These are phyloP conservation scores for Atractosteus spatula DNA, from an alignment of 2,113 vertebrate genomes.

Conservation along the genomic window DNA sequence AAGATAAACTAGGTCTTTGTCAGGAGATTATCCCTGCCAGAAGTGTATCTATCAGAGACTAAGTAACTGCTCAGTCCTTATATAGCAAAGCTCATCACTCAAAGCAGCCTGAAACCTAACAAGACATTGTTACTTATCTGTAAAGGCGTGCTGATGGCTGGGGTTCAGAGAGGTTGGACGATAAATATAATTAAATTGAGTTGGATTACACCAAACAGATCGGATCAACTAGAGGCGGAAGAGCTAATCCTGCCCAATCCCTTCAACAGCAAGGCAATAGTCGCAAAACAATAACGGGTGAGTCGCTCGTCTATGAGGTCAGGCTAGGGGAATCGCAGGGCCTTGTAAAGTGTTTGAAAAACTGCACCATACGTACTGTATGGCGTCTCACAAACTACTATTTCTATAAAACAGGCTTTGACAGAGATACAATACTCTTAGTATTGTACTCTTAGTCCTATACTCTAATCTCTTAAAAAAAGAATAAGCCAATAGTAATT, in stretches of 20 bases:
- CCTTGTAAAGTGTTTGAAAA: slow-evolving; percentile 14
- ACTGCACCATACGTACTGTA: slow-evolving; percentile 7
- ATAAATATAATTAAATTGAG: slow-evolving; percentile 73
- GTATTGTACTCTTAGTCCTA: not conserved
- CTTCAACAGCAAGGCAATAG: slow-evolving; percentile 53
- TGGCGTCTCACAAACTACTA: slow-evolving; percentile 9
- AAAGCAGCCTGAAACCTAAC: slow-evolving; percentile 32
- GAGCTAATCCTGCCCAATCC: slow-evolving; percentile 67
- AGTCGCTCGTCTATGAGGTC: slow-evolving; percentile 26
- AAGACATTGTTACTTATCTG: slow-evolving; percentile 57
- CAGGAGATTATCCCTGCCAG: slow-evolving; percentile 24
- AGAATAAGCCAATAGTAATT: no score
- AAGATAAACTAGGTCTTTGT: slow-evolving; percentile 21
- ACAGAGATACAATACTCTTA: no score
- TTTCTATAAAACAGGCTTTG: not conserved
- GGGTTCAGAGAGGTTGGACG: slow-evolving; percentile 54
- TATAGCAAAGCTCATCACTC: slow-evolving; percentile 17
- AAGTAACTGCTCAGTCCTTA: slow-evolving; percentile 38
- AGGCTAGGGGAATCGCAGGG: slow-evolving; percentile 26
- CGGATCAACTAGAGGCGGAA: slow-evolving; percentile 56
- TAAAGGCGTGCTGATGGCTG: slow-evolving; percentile 50
- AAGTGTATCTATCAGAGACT: slow-evolving; percentile 36
- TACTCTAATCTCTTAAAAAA: not conserved
- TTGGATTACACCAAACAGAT: slow-evolving; percentile 69
- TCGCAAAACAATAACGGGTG: slow-evolving; percentile 42